These are phyloP conservation scores for Prorops nasuta DNA, from an alignment of 1,140 invertebrate genomes.

Conservation along the genomic window DNA sequence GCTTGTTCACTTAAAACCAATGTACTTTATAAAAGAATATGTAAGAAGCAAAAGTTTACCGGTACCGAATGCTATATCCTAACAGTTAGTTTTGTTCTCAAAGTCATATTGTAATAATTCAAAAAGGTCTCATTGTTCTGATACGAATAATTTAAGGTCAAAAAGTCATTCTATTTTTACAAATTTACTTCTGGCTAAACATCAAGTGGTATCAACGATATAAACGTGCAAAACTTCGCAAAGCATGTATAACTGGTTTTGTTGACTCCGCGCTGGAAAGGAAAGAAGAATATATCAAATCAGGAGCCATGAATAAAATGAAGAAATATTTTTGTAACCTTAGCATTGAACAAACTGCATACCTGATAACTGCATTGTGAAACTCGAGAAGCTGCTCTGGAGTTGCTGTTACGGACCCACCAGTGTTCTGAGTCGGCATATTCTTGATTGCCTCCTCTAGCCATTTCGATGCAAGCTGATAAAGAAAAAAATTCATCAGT, in stretches of 20 bases:
- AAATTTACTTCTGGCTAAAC: background rate
- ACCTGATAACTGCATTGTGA: slow-evolving; percentile 74
- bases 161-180: too few relatives aligned
- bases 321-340: background rate
- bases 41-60: too few relatives aligned
- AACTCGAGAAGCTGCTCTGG: slow-evolving; percentile 82
- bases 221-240: slow-evolving; percentile 75
- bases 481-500: slow-evolving; percentile 28
- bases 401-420: slow-evolving; percentile 74
- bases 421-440: slow-evolving; percentile 74
- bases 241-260: slow-evolving; percentile 67
- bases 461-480: slow-evolving; percentile 67
- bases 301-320: background rate
- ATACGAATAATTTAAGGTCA: too few relatives aligned
- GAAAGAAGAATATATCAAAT: slow-evolving; percentile 17
- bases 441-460: slow-evolving; percentile 71
- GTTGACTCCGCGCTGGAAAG: slow-evolving; percentile 67
- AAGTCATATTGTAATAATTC: too few relatives aligned
- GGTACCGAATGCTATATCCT: too few relatives aligned
- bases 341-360: slow-evolving; percentile 10
- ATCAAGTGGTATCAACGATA: slow-evolving; percentile 63
- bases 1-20: too few relatives aligned
- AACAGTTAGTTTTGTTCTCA: too few relatives aligned
- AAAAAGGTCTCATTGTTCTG: too few relatives aligned
- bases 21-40: too few relatives aligned